These are phyloP conservation scores for Phengaris alcon DNA, from an alignment of 2,888 invertebrate species.

Conservation along the genomic window DNA sequence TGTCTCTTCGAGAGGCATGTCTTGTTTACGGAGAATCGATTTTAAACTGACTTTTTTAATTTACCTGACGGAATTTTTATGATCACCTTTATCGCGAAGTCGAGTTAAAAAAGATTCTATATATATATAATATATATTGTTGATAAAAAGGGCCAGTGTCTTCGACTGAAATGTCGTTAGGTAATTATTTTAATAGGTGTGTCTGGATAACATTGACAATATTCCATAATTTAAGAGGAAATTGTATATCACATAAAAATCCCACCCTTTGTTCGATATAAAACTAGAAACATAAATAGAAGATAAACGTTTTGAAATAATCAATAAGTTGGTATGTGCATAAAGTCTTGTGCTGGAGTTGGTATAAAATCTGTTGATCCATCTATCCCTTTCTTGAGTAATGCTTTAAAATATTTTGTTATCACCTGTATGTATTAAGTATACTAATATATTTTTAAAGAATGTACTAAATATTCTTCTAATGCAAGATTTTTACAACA, in stretches of 20 bases:
- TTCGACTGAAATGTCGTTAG: slow-evolving; percentile 32
- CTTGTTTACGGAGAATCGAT: slow-evolving; percentile 23
- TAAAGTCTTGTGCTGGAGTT: not conserved
- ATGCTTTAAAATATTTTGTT: slow-evolving; percentile 28
- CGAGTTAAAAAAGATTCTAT: slow-evolving; percentile 34
- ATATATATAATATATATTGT: slow-evolving; percentile 34
- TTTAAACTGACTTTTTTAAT: slow-evolving; percentile 32
- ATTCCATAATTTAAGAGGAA: slow-evolving; percentile 28
- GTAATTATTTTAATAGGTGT: slow-evolving; percentile 23
- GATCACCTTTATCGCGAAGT: slow-evolving; percentile 27
- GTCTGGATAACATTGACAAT: slow-evolving; percentile 30
- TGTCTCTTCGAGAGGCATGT: slow-evolving; percentile 28
- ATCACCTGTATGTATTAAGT: slow-evolving; percentile 13
- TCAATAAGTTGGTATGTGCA: not conserved
- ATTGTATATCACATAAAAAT: slow-evolving; percentile 26
- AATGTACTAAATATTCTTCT: slow-evolving; percentile 22
- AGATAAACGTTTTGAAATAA: not conserved
- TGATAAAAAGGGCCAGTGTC: slow-evolving; percentile 39
- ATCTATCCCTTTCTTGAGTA: slow-evolving; percentile 1
- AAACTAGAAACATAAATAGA: slow-evolving; percentile 1
- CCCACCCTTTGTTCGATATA: slow-evolving; percentile 19
- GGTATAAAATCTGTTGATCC: not conserved
- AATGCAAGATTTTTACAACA: slow-evolving; percentile 22
- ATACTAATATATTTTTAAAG: slow-evolving; percentile 18
- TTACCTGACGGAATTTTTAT: not conserved